Evolutionary conservation across 2,113 vertebrate species (phyloP), one percentile per base, ranked within the genome.

Genomic region (Dasyornis broadbenti): DNA sequence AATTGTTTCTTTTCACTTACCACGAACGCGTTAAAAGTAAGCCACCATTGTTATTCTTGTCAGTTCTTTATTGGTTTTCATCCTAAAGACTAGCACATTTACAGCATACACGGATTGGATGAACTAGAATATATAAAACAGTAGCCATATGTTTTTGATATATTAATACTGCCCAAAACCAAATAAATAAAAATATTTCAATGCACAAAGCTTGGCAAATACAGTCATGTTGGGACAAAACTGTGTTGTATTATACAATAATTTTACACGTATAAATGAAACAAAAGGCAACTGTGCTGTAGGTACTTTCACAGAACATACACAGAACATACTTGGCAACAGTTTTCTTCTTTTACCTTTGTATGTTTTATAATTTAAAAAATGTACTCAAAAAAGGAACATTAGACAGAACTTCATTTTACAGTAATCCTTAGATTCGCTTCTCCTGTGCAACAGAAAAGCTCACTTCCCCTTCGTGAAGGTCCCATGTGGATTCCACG

Each of bases 121-220:
- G 97, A 97, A 95, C 94, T 96, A 92, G 97, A 97, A 97, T 98
- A 98, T 98, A 97, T 97, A 98, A 98, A 98, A 98, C 96, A 96
- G 95, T 95, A 97, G 97, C 97, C 93, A 93, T 97, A 97, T 97
- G 97, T 94, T 97, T 96, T 94, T 97, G 97, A 92, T 97, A 97
- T 97, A 97, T 97, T 97, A 99, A 98, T 97, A 98, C 98, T 98
- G 97, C 95, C 95, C 96, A 52, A 97, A 97, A 97, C 91, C 98
- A 98, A 98, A 98, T 98, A 98, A 98, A 98, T 98, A 98, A 98
- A 98, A 98, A 98, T 97, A 95, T 90, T 97, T 95, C 80, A 97
- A 97, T 97, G 96, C 97, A 98, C 96, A 95, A 96, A 97, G 97
- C 96, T 96, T 97, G 94, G 96, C 96, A 97, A 96, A 88, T 97